A percentile compares a stretch with the other conserved stretches of the same genome.
Conservation (phyloP, 2,113 vertebrate species). For the Prunella himalayana region DNA sequence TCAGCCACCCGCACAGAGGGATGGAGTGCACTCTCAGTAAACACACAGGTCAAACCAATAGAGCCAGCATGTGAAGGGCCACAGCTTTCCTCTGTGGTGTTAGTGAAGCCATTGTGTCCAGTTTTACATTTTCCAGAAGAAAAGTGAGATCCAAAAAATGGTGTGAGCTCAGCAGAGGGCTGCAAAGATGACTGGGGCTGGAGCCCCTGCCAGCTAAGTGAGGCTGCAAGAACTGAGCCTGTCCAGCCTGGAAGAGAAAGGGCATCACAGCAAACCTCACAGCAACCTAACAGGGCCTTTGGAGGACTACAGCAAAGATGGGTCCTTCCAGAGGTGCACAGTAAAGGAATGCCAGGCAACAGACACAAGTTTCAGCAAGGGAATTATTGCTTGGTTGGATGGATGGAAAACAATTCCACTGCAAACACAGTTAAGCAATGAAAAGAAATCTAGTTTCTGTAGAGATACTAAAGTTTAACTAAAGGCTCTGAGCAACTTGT, state of each 20-base stretch:
- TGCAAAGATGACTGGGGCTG: neutral
- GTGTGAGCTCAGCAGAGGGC: neutral
- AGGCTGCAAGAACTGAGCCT: neutral
- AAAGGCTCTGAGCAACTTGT: neutral
- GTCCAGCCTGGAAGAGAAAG: neutral
- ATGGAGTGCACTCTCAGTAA: neutral
- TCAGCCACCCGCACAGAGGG: neutral
- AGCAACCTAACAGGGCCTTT: neutral
- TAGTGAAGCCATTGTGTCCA: neutral
- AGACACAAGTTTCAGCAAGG: neutral
- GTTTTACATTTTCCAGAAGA: neutral
- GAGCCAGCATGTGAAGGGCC: neutral
- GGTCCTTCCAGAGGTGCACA: neutral
- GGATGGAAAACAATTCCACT: neutral
- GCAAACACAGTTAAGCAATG: neutral
- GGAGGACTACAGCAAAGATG: neutral
- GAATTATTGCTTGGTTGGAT: neutral
- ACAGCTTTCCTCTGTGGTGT: neutral
- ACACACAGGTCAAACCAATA: neutral
- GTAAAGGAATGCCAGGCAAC: neutral
- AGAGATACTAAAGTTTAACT: neutral
- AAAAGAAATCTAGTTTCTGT: neutral
- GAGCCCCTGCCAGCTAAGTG: neutral
- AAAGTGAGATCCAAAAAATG: neutral
- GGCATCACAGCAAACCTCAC: neutral